These are phyloP conservation scores for Colostygia pectinataria DNA, from an alignment of 2,888 invertebrate species.

Conservation along the genomic window DNA sequence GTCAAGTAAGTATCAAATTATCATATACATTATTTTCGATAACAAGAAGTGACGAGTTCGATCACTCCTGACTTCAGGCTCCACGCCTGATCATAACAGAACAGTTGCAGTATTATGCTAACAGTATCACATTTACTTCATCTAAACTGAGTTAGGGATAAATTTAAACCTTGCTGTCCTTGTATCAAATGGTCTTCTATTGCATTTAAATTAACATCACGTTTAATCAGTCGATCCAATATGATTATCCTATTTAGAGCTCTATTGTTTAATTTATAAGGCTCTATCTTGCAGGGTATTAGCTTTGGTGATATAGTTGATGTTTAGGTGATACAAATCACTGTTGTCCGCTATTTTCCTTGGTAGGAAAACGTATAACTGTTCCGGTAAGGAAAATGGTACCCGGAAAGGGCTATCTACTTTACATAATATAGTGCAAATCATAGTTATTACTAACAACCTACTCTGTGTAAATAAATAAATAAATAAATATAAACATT, in stretches of 20 bases:
- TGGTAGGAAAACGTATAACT: neutral
- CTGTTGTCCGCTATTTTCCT: neutral
- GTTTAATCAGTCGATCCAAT: slow-evolving; percentile 8
- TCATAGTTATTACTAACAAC: too few species aligned
- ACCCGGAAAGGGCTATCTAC: slow-evolving; percentile 5
- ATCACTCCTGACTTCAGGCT: too few species aligned
- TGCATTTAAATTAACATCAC: slow-evolving; percentile 40
- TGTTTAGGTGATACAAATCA: neutral
- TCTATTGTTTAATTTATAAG: neutral
- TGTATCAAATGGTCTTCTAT: slow-evolving; percentile 51
- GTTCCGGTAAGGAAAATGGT: slow-evolving; percentile 12
- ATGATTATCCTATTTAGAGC: neutral
- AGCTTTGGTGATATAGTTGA: slow-evolving; percentile 1
- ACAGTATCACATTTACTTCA: slow-evolving; percentile 6
- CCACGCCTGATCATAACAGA: too few species aligned
- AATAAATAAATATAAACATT: too few species aligned
- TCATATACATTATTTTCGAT: too few species aligned
- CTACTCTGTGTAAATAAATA: too few species aligned
- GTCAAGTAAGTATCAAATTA: too few species aligned
- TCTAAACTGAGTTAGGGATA: slow-evolving; percentile 1
- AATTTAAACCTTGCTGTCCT: slow-evolving; percentile 42
- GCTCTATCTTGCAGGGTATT: neutral
- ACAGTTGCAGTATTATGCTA: too few species aligned
- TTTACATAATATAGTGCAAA: too few species aligned
- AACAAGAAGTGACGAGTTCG: too few species aligned